phyloP scores from a whole-genome alignment of 2,888 invertebrate species.

The Hemithea aestivaria region DNA sequence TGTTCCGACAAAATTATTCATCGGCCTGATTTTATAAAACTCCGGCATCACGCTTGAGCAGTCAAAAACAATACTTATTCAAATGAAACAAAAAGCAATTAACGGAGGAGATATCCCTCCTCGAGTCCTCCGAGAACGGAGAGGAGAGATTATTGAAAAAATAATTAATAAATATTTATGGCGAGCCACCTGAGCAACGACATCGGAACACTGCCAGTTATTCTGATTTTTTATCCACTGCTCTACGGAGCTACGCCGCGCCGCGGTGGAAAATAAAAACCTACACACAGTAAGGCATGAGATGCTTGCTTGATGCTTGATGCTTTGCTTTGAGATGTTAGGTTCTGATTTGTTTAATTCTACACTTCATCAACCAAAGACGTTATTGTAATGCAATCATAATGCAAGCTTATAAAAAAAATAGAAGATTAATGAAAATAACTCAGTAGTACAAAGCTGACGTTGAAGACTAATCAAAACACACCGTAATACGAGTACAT shows the following conservation, averaged over 20 bases:
- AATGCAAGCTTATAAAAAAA: too few relatives aligned
- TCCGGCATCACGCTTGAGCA: conserved; percentile 63
- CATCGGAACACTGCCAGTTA: conserved; percentile 42
- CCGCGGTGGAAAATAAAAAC: conserved; percentile 3
- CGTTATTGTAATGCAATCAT: too few relatives aligned
- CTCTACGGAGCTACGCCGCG: conserved; percentile 41
- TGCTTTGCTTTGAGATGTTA: too few relatives aligned
- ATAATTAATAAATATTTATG: conserved; percentile 80
- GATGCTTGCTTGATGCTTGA: too few relatives aligned
- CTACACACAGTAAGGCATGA: too few relatives aligned
- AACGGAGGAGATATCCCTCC: conserved; percentile 75
- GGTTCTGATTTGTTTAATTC: too few relatives aligned
- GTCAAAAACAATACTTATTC: conserved; percentile 79
- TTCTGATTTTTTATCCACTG: conserved; percentile 64
- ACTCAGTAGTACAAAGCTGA: background rate
- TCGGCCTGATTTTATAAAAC: conserved; percentile 67
- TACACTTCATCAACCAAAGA: too few relatives aligned
- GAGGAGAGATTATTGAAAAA: conserved; percentile 78
- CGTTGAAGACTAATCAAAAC: too few relatives aligned
- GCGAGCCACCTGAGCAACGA: conserved; percentile 73
- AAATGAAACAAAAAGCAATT: conserved; percentile 80
- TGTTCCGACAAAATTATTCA: conserved; percentile 65
- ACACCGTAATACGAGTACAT: too few relatives aligned
- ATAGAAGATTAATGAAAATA: background rate
- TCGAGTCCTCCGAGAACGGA: conserved; percentile 57